These are phyloP conservation scores for Crypturellus undulatus DNA, from an alignment of 2,113 vertebrate species.

Conservation along the genomic window DNA sequence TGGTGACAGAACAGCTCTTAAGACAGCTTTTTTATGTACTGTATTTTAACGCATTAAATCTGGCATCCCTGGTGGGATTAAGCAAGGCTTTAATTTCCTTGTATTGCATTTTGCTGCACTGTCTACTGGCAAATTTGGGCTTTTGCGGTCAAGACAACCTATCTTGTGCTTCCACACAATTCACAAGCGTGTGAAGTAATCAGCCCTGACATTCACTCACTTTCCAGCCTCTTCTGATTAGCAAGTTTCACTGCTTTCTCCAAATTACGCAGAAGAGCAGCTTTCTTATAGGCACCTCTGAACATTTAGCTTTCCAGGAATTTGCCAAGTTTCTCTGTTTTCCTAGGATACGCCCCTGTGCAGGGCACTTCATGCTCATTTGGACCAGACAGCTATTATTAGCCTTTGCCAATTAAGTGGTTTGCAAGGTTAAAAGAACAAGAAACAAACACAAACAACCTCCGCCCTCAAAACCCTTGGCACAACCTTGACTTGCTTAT, in stretches of 20 bases:
- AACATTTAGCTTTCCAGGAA: slow-evolving; percentile 34
- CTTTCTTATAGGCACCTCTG: neutral
- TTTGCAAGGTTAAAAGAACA: slow-evolving; percentile 10
- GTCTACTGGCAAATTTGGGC: neutral
- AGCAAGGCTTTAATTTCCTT: slow-evolving; percentile 5
- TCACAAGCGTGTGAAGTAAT: neutral
- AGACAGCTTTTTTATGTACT: neutral
- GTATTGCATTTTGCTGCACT: neutral
- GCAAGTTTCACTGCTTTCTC: neutral
- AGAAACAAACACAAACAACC: neutral
- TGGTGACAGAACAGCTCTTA: neutral
- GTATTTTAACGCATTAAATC: neutral
- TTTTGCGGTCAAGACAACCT: accelerated
- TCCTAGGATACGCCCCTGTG: slow-evolving; percentile 6
- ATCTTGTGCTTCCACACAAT: neutral
- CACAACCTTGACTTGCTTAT: slow-evolving; percentile 2
- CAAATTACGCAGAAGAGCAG: neutral
- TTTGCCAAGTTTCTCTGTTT: slow-evolving; percentile 11
- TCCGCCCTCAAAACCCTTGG: slow-evolving; percentile 26
- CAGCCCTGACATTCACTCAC: neutral
- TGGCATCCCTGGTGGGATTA: neutral
- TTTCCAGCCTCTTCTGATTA: neutral
- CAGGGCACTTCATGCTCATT: neutral
- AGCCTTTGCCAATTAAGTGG: neutral
- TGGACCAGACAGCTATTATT: neutral